Base-by-base conservation (phyloP, 2,888 invertebrate species). In the Macrophya alboannulata region DNA sequence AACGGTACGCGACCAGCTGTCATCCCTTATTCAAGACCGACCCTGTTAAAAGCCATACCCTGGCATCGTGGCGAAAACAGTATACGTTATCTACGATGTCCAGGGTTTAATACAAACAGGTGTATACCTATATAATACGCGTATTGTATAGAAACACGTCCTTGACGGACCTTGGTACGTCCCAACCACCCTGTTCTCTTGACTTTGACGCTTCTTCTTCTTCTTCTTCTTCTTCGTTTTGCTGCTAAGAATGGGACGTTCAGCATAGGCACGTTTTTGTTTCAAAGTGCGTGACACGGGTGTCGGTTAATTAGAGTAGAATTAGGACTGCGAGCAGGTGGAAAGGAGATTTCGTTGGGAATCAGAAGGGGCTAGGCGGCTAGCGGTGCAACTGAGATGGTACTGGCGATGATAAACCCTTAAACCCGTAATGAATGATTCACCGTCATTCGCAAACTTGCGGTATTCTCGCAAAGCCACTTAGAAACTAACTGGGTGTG, bases 341-440 rank as follows among this genome's bases (percentile, higher is more conserved):
- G 51, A n/a, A 55, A 31, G 81, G 21, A 81, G 43, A 81, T 81
- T 43, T 81, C 40, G 62, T n/a, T 21, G 62, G 15, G 62, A 48
- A 45, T 59, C 48, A 2, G 71, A 68, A 12, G 65, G 21, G 43
- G 83, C 6, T 15, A 40, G 79, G 9, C 5, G 79, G 9, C 5
- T 37, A n/a, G 25, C 43, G 82, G 17, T 55, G 82, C 65, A 82
- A 82, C 65, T 2, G 68, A 55, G 48, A 68, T 43, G 68, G 55
- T 21, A 62, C 45, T 25, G 17, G 51, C 45, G 81, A 83, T 83
- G 43, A 81, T 62, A 48, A 83, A 48, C 83, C 71, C 71, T 65
- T 83, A 71, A 83, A 71, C 68, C 71, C 83, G 83, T 83, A 68
- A 83, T 71, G 83, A 83, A 71, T 83, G 81, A 81, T 81, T 81